Percentiles rank a stretch among this genome's conserved stretches.
phyloP scores from a whole-genome alignment of 1,140 invertebrate species.

The Drosophila nigrodunni region DNA sequence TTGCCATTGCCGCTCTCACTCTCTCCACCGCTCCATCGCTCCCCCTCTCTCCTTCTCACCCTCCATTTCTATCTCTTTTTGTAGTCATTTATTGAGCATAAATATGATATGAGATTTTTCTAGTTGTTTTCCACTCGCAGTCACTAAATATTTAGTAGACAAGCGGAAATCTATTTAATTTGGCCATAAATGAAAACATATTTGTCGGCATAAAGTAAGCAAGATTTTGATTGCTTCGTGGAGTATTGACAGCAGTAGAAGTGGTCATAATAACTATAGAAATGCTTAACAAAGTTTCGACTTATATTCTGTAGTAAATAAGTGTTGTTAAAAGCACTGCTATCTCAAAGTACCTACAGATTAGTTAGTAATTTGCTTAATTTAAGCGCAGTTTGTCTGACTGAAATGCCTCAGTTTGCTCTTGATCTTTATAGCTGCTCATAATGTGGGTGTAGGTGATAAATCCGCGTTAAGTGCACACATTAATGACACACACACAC shows the following conservation, averaged over 20 bases:
- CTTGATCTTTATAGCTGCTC: constrained; percentile 47
- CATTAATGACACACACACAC: constrained; percentile 38
- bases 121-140: constrained; percentile 30
- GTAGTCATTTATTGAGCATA: constrained; percentile 48
- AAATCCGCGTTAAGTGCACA: constrained; percentile 69
- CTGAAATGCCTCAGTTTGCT: constrained; percentile 2
- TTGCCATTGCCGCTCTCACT: constrained; percentile 57
- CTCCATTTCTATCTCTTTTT: not conserved
- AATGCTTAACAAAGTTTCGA: no score
- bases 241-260: not conserved
- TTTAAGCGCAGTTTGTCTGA: constrained; percentile 13
- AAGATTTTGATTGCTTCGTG: constrained; percentile 1
- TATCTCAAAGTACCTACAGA: no score
- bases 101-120: constrained; percentile 65
- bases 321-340: no score
- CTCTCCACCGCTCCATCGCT: not conserved
- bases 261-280: not conserved
- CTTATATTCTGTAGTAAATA: no score
- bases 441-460: constrained; percentile 65
- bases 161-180: constrained; percentile 63
- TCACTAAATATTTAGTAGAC: constrained; percentile 49
- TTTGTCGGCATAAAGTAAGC: constrained; percentile 30
- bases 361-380: not conserved
- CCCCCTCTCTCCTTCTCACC: constrained; percentile 3
- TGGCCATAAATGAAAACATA: constrained; percentile 39